Base-by-base conservation (phyloP, 1,140 invertebrate genomes). In the Hylaeus anthracinus region DNA sequence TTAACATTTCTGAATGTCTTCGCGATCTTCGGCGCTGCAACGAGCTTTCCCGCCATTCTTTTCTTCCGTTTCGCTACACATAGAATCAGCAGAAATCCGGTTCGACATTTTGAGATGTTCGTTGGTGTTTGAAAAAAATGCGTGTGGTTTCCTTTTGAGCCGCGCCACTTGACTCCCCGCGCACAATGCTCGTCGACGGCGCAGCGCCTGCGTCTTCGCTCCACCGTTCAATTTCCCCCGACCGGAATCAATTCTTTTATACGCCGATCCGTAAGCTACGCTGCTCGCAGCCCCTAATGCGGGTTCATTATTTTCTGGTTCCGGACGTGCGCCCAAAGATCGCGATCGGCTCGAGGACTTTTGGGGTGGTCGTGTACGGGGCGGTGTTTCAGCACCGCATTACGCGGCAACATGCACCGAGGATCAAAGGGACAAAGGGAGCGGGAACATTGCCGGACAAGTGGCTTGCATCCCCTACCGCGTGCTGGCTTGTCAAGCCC, bases 271-370 rank as follows among this genome's bases (percentile, higher is more conserved):
- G 88, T 84, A 76, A 86, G 84, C 69, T 78, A 60, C 60, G 51
- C 9, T 10, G 56, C 26, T 45, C 37, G 80, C 84, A 74, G 73
- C 85, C 85, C 85, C 77, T 82, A 91, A 90, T 91, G 90, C 90
- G 89, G 91, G 91, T 90, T 91, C 90, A 92, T 92, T 92, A 91
- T 92, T 90, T 87, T 90, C 88, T 82, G 86, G 88, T 89, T 88
- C 86, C 85, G 86, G 81, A 90, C 88, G 86, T 87, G 85, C 78
- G 79, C 86, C 79, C 55, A 69, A 71, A 89, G 90, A 91, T 89
- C 81, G 77, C 84, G 85, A 85, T 86, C 76, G 76, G 72, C 87
- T 86, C 86, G 87, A 89, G 86, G 82, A 81, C 79, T 86, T 78
- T 71, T 79, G 53, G 80, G 77, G 82, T 85, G 81, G 86, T 79